Evolutionary conservation across 2,888 invertebrate genomes (phyloP), one percentile per base, ranked within the genome.

Genomic region (Malthinus seriepunctatus): DNA sequence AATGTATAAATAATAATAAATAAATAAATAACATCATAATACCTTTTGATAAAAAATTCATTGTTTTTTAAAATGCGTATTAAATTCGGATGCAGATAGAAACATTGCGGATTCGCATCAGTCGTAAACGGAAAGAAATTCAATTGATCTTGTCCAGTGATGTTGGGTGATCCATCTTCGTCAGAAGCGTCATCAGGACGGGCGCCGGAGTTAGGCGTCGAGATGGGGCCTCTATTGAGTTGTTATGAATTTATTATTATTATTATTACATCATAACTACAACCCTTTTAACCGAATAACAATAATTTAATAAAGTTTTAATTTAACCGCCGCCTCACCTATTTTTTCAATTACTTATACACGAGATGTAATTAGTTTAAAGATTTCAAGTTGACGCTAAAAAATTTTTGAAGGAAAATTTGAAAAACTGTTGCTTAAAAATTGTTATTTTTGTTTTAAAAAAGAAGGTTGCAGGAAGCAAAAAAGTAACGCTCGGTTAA

Each of bases 81-180:
- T 65, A 59, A 56, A 66, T 66, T 67, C 68, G 66, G 65, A 69
- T 67, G 67, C 64, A 66, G 64, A 68, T 63, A 60, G 64, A 59
- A 64, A 56, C 61, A 60, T 63, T 67, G 65, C 61, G 68, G 63
- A 57, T 57, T 55, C 57, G 54, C 69, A 69, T 66, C 65, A 67
- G 69, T 68, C 70, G 71, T 73, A 75, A 75, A 75, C 76, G 80
- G 80, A 81, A 80, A 80, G 80, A 80, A 82, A 82, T 82, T 81
- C 81, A 81, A 82, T 82, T 82, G 82, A 82, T 82, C 81, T 81
- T 79, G 81, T 80, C 79, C 78, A 75, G 79, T 73, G 77, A 76
- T 77, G 79, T 76, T 71, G 75, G 77, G 76, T 78, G 73, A 82
- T 82, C 78, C 78, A 79, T 82, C 82, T 81, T 81, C 81, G 80